Evolutionary conservation across 2,797 vertebrate species (phyloP).

Genomic region (Tangara arthus): DNA sequence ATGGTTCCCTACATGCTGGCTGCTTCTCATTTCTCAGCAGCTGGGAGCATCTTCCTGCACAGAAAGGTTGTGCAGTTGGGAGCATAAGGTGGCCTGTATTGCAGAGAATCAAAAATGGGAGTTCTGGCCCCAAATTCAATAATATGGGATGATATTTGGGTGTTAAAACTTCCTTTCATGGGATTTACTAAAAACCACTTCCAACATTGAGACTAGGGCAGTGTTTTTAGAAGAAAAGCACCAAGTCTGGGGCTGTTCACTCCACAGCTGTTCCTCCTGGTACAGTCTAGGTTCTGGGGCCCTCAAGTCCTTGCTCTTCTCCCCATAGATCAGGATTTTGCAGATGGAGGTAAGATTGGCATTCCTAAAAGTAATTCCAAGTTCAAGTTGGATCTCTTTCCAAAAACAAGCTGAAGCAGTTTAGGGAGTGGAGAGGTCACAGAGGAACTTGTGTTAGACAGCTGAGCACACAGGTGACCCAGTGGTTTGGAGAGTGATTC

Average conservation of each 20-base stretch:
- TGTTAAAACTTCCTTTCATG: background rate
- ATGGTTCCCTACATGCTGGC: background rate
- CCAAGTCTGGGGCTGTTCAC: rapidly evolving
- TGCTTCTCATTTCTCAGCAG: background rate
- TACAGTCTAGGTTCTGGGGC: background rate
- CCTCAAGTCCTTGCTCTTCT: background rate
- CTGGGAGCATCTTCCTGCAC: background rate
- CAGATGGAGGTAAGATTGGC: background rate
- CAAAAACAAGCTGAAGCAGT: background rate
- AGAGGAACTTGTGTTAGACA: background rate
- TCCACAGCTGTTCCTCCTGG: background rate
- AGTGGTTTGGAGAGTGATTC: background rate
- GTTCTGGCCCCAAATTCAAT: background rate
- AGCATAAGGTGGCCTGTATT: background rate
- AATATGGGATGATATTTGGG: background rate
- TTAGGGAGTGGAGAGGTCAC: background rate
- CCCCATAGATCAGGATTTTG: background rate
- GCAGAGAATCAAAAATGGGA: background rate
- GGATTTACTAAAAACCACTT: background rate
- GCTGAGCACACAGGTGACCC: background rate
- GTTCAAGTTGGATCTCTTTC: background rate
- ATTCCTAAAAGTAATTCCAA: background rate
- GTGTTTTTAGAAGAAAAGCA: background rate
- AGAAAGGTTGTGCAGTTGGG: background rate
- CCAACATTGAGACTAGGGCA: background rate